phyloP scores from a whole-genome alignment of 2,113 vertebrate genomes.

The Macaca mulatta region DNA sequence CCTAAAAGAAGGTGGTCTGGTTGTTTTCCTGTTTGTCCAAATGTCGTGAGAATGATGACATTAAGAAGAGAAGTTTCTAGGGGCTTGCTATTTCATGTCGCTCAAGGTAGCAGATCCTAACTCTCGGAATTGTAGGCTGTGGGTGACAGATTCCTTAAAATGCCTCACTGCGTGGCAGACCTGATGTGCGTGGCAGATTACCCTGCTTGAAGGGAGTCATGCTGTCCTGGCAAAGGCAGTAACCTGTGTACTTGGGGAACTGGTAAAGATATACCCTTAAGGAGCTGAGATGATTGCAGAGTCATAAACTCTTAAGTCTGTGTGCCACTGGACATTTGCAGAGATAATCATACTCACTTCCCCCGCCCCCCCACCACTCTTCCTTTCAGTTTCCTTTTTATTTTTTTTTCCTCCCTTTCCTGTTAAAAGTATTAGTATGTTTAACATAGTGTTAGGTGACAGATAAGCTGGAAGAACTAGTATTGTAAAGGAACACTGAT shows the following conservation, averaged over 20 bases:
- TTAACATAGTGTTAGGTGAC: background rate
- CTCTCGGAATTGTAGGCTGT: background rate
- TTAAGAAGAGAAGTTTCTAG: background rate
- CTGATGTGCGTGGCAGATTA: background rate
- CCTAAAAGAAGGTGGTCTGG: background rate
- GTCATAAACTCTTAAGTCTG: background rate
- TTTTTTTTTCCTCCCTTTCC: too few relatives aligned
- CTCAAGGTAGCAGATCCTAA: background rate
- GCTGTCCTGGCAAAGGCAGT: background rate
- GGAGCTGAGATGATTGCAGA: constrained; percentile 11
- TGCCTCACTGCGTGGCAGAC: background rate
- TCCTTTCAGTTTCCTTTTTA: background rate
- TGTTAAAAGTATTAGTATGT: background rate
- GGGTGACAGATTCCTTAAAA: background rate
- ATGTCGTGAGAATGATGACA: background rate
- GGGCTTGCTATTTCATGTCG: background rate
- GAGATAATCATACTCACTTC: background rate
- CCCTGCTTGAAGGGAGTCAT: background rate
- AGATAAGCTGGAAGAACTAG: background rate
- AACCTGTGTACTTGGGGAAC: background rate
- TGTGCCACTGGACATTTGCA: background rate
- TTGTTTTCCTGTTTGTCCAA: constrained; percentile 46
- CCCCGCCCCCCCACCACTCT: too few relatives aligned
- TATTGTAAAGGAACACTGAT: background rate
- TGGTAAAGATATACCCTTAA: background rate